Conservation (phyloP, 2,113 vertebrate species). For the Thalassarche chlororhynchos region DNA sequence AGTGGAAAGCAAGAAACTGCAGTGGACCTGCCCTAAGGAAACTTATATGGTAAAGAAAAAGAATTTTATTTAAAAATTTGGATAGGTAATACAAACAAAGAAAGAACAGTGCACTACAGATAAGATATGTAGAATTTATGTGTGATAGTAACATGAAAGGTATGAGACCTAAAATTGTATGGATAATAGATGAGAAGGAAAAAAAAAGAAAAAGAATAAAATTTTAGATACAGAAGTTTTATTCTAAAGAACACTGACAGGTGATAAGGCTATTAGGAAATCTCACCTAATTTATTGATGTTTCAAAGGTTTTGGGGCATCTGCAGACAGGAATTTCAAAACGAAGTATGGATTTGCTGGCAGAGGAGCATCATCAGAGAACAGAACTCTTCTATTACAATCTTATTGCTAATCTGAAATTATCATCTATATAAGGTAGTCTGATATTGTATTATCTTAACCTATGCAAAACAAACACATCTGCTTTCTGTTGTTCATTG, state of each 20-base stretch:
- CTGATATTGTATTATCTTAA: background rate
- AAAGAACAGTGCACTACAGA: background rate
- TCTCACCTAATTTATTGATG: background rate
- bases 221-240: background rate
- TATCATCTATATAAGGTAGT: background rate
- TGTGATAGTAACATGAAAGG: background rate
- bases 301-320: background rate
- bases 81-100: background rate
- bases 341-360: background rate
- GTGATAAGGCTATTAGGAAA: background rate
- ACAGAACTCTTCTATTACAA: background rate
- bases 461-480: background rate
- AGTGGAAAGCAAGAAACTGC: background rate
- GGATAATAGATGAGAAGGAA: background rate
- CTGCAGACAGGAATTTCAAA: background rate
- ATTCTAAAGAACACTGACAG: background rate
- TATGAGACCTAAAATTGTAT: background rate
- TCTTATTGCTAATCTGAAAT: background rate
- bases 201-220: background rate
- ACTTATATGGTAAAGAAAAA: background rate
- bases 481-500: background rate
- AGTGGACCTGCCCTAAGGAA: background rate
- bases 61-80: background rate
- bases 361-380: background rate
- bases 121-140: background rate